phyloP scores from a whole-genome alignment of 2,113 vertebrate genomes.

The Sinocyclocheilus anshuiensis region DNA sequence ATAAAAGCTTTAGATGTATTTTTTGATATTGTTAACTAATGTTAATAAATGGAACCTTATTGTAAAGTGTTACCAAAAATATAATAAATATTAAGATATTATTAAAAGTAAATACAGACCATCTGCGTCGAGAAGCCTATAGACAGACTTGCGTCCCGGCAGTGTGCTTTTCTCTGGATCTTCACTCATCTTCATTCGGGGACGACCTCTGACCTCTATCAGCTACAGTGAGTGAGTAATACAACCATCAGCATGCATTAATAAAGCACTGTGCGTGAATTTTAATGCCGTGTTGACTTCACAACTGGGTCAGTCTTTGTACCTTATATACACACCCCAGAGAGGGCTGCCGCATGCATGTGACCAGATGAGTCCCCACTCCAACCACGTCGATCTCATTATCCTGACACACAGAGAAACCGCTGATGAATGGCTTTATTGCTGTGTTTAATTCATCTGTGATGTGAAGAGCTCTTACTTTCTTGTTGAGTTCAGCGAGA shows the following conservation, averaged over 20 bases:
- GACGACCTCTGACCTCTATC: constrained; percentile 83
- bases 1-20: too few relatives aligned
- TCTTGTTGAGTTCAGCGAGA: constrained; percentile 76
- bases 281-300: too few relatives aligned
- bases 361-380: constrained; percentile 89
- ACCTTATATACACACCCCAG: constrained; percentile 97
- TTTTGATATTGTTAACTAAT: too few relatives aligned
- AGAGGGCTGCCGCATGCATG: constrained; percentile 87
- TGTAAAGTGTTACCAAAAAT: too few relatives aligned
- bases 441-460: too few relatives aligned
- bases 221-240: constrained; percentile 75
- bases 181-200: constrained; percentile 89
- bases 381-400: constrained; percentile 86
- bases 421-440: not conserved
- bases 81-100: too few relatives aligned
- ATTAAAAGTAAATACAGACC: constrained; percentile 71
- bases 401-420: constrained; percentile 70
- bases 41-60: too few relatives aligned
- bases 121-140: constrained; percentile 78
- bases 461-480: constrained; percentile 69
- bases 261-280: not conserved
- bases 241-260: not conserved
- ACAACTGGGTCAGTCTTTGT: not conserved
- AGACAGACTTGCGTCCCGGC: constrained; percentile 85
- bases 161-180: constrained; percentile 88